Conservation (phyloP, 1,140 invertebrate genomes). For the Brachionus rotundiformis region DNA sequence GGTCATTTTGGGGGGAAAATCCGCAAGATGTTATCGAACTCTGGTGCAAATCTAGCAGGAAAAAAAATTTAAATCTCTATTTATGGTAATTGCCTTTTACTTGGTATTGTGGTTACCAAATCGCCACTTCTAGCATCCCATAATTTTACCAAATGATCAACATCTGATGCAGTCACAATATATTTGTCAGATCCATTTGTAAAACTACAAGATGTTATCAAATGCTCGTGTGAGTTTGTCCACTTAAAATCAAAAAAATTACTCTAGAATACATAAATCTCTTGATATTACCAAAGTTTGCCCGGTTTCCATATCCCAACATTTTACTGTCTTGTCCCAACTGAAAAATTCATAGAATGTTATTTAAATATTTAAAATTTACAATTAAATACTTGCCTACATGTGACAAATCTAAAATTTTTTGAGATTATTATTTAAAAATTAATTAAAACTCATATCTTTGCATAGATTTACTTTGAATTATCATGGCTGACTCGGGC, state of each 20-base stretch:
- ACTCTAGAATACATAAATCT: no score
- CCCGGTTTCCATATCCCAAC: constrained; percentile 59
- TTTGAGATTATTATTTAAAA: background rate
- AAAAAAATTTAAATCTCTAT: background rate
- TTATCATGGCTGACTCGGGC: constrained; percentile 36
- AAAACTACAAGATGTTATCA: constrained; percentile 59
- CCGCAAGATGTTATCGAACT: constrained; percentile 59
- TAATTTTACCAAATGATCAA: constrained; percentile 58
- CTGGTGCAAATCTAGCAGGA: constrained; percentile 54
- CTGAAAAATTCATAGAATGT: constrained; percentile 53
- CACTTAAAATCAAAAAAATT: constrained; percentile 55
- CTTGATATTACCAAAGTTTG: constrained; percentile 55
- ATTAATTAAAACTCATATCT: background rate
- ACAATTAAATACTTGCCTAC: background rate
- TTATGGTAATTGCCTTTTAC: no score
- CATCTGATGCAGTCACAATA: constrained; percentile 58
- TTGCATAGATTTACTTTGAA: background rate
- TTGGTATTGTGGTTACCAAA: constrained; percentile 54
- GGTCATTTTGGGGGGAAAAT: constrained; percentile 59
- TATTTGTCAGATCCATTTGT: constrained; percentile 58
- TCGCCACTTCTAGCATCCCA: constrained; percentile 59
- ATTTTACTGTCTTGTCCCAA: constrained; percentile 60
- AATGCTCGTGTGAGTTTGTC: constrained; percentile 57
- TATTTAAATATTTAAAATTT: no score
- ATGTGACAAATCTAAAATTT: constrained; percentile 40